These are phyloP conservation scores for Scaeva pyrastri DNA, from an alignment of 2,888 invertebrate genomes.

Conservation along the genomic window DNA sequence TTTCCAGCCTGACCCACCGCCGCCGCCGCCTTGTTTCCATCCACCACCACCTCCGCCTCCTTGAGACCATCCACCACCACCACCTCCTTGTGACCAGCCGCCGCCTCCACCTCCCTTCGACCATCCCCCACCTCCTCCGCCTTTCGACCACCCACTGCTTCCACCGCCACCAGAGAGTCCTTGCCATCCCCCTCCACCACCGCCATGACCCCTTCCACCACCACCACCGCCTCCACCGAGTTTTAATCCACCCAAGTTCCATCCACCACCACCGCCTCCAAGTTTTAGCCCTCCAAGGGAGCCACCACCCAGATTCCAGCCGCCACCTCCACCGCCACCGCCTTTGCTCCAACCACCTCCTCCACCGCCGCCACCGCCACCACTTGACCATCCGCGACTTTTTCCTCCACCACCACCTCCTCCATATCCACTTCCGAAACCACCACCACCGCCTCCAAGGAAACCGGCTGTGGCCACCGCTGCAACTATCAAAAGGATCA, in stretches of 20 bases:
- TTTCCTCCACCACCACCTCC: constrained; percentile 72
- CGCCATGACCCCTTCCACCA: constrained; percentile 39
- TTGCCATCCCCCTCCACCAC: constrained; percentile 75
- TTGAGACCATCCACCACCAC: constrained; percentile 43
- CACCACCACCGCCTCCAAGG: constrained; percentile 68
- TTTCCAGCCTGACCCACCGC: constrained; percentile 37
- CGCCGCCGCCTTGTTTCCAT: constrained; percentile 61
- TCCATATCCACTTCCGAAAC: constrained; percentile 70
- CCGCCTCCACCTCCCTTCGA: constrained; percentile 73
- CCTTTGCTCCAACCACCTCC: constrained; percentile 63
- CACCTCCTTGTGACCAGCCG: constrained; percentile 51
- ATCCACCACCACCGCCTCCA: constrained; percentile 41
- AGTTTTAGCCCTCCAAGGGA: constrained; percentile 38
- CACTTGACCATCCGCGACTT: constrained; percentile 74
- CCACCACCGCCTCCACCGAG: constrained; percentile 74
- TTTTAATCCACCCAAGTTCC: constrained; percentile 47
- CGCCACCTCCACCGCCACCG: constrained; percentile 47
- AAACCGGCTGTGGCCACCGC: constrained; percentile 56
- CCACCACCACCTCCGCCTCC: constrained; percentile 72
- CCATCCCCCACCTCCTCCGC: constrained; percentile 68
- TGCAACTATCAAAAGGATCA: constrained; percentile 63
- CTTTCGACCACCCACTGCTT: constrained; percentile 77
- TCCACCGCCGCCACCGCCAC: constrained; percentile 60
- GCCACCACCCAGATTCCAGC: constrained; percentile 55
- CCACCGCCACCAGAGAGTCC: constrained; percentile 74